Conservation (phyloP, 2,113 vertebrate species). For the Nyctereutes procyonoides region DNA sequence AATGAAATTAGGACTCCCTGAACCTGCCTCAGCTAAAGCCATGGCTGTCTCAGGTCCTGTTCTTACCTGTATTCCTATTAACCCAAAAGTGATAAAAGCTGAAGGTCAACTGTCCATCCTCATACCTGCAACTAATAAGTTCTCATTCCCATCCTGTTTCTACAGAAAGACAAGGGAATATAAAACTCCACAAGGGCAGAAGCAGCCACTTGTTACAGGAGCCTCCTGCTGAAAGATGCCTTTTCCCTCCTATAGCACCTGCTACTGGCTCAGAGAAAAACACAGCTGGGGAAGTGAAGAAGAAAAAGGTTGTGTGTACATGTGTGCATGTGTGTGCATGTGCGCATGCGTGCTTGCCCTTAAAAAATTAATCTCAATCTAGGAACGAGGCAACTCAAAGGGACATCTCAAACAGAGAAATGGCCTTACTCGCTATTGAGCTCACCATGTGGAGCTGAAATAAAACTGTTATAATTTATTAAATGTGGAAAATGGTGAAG, state of each 20-base stretch:
- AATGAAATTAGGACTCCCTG: background rate
- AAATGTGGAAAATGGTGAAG: constrained; percentile 11
- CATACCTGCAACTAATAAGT: background rate
- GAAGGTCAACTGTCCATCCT: background rate
- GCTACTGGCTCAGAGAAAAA: constrained; percentile 50
- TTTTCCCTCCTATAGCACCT: constrained; percentile 76
- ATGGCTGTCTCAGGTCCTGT: background rate
- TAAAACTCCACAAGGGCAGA: constrained; percentile 42
- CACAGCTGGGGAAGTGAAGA: constrained; percentile 55
- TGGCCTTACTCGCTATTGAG: background rate
- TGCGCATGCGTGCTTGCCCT: background rate
- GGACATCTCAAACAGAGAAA: constrained; percentile 9
- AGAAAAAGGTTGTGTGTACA: constrained; percentile 73
- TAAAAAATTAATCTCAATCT: constrained; percentile 2
- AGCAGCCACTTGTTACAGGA: constrained; percentile 22
- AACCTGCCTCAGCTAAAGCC: background rate
- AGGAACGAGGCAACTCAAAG: background rate
- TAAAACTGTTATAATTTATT: background rate
- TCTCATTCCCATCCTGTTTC: constrained; percentile 9
- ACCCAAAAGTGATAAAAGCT: background rate
- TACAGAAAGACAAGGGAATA: constrained; percentile 67
- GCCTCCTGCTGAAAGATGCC: constrained; percentile 34
- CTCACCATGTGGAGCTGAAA: background rate
- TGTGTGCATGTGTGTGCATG: background rate
- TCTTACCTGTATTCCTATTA: background rate